Base-by-base conservation (phyloP, 1,140 invertebrate species). In the Hycleus cichorii region DNA sequence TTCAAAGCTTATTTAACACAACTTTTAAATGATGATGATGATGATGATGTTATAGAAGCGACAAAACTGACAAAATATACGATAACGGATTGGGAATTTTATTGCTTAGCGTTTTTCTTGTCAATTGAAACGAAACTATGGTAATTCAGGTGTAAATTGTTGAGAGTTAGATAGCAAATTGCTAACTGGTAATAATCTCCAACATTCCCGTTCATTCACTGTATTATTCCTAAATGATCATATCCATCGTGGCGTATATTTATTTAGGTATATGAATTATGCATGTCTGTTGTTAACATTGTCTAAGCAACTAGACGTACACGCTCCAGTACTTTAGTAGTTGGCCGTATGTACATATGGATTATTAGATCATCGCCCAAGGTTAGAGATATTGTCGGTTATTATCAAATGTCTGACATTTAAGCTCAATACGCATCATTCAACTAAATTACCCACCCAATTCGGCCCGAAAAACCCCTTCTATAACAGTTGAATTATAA, bases 251-350 rank as follows among this genome's bases (percentile, higher is more conserved):
- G 63, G 56, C 60, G 49, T 49, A 49, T 65, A 65, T 65, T 65
- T 65, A 66, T 64, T 66, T 64, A 64, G 59, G 62, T 42, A 49
- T 48, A 64, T 66, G 64, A 66, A 66, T 66, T 62, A 66, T 66
- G 64, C 59, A 66, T 64, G 49, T 32, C 57, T 47, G 53, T 60
- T 58, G 40, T 48, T 43, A 32, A 60, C 61, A 63, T 63, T 63
- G 58, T 63, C 52, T 49, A 60, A 54, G 47, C 52, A 45, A 32
- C 32, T 32, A 32, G 32, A 32, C 32, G 7, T 5, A 7, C 4
- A 49, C 53, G 53, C 39, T 39, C 32, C 40, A 32, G 56, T 51
- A 48, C 43, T 58, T 46, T 51, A 32, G 24, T 57, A 57, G 48
- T 58, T 7, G 48, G 51, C 56, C 56, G 48, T 32, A 7, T 58